Conservation (phyloP, 2,797 vertebrate species). For the Australoheros facetus region DNA sequence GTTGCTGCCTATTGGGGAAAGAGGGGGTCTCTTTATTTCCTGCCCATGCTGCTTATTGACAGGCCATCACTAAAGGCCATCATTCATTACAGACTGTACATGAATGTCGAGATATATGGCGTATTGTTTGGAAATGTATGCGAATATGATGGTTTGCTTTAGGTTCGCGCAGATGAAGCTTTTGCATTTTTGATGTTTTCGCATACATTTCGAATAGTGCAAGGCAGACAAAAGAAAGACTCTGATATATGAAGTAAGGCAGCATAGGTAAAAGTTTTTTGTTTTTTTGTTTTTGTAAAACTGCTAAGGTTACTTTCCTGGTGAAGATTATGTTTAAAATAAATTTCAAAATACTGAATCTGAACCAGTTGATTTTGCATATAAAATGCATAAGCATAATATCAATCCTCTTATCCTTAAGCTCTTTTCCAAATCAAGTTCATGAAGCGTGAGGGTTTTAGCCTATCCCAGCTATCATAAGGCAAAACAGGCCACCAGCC, state of each 20-base stretch:
- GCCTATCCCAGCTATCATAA: no score
- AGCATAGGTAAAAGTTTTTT: neutral
- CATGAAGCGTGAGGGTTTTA: no score
- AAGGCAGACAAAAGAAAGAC: neutral
- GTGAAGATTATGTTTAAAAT: neutral
- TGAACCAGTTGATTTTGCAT: neutral
- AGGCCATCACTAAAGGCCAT: constrained; percentile 71
- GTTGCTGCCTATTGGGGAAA: constrained; percentile 76
- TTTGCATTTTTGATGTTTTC: constrained; percentile 8
- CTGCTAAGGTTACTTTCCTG: neutral
- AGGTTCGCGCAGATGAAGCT: constrained; percentile 22
- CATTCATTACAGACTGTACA: constrained; percentile 65
- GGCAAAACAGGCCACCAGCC: no score
- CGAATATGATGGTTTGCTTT: constrained; percentile 38
- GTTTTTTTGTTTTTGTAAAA: neutral
- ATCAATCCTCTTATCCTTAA: neutral
- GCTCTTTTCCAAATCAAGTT: neutral
- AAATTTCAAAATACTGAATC: neutral
- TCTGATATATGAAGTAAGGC: neutral
- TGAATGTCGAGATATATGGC: constrained; percentile 57
- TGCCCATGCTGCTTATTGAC: constrained; percentile 78
- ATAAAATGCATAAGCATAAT: neutral
- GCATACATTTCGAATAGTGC: neutral
- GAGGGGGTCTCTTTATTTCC: constrained; percentile 73
- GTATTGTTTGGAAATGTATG: constrained; percentile 51